Base-by-base conservation (phyloP, 1,140 invertebrate species). In the Augochlora pura region DNA sequence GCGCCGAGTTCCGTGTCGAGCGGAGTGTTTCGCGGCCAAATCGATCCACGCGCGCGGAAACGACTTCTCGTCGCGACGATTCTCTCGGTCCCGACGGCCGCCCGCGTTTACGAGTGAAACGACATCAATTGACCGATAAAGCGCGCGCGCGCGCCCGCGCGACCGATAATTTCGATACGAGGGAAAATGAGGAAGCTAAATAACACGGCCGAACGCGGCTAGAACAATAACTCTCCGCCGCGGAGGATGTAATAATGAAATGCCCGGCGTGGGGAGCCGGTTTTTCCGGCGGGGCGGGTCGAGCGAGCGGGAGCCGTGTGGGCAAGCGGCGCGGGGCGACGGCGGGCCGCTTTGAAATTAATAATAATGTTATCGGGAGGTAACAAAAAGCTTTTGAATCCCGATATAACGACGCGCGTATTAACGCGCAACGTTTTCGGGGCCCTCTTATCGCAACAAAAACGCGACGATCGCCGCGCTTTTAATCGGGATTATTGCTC, bases 401-500 rank as follows among this genome's bases (percentile, higher is more conserved):
- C 65, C 66, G 64, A 78, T 79, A 79, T 81, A 81, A 81, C 70
- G 75, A 78, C 60, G 74, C 67, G 63, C 62, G 74, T 78, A 81
- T 81, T 81, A 81, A 77, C 67, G 80, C 65, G 67, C 71, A 9
- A n/a, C 68, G 80, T 77, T 81, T 81, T 71, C 75, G 54, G 66
- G 54, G 66, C 67, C 49, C 80, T 81, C 71, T 81, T 77, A 81
- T 81, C 80, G 75, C 66, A 68, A 77, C 74, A 81, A 81, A 81
- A 81, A 81, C 74, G 49, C 32, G 76, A 14, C 71, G 72, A 76
- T 66, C 71, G 71, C 67, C 67, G 62, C 65, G 49, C 79, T 76
- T 77, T 81, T 81, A 81, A 81, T 81, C 79, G 73, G 79, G 74
- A 81, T 81, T 81, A 81, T 76, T 77, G 74, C 74, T 77, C 73